Percentiles rank a stretch among this genome's conserved stretches.
phyloP scores from a whole-genome alignment of 2,888 invertebrate species.

The Drosophila affinis region DNA sequence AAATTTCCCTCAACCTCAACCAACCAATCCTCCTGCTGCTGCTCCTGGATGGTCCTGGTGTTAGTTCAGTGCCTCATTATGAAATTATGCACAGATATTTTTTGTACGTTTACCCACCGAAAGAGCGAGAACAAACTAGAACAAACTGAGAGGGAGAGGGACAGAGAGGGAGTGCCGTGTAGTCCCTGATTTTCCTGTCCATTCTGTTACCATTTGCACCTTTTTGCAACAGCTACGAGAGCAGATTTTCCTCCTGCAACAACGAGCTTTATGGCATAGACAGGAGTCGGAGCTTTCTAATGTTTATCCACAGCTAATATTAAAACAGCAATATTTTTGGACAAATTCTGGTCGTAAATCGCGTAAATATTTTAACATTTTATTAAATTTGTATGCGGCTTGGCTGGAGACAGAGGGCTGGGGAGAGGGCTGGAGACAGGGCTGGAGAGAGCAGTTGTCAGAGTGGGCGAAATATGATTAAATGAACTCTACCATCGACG shows the following conservation, averaged over 20 bases:
- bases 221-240: background rate
- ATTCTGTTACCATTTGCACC: background rate
- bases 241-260: background rate
- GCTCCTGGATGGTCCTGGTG: slow-evolving; percentile 20
- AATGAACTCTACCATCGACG: too few relatives aligned
- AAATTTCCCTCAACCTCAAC: background rate
- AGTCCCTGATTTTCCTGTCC: background rate
- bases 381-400: background rate
- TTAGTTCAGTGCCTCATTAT: slow-evolving; percentile 71
- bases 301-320: background rate
- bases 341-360: background rate
- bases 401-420: background rate
- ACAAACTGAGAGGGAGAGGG: background rate
- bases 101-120: slow-evolving; percentile 12
- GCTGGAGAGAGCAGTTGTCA: background rate
- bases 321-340: background rate
- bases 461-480: too few relatives aligned
- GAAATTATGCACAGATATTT: slow-evolving; percentile 66
- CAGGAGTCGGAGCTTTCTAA: background rate
- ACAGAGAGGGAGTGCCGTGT: background rate
- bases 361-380: background rate
- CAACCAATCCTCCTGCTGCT: background rate
- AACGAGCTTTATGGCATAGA: background rate
- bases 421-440: background rate
- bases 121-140: background rate